These are phyloP conservation scores for Columba guinea DNA, from an alignment of 2,797 vertebrate genomes.

Conservation along the genomic window DNA sequence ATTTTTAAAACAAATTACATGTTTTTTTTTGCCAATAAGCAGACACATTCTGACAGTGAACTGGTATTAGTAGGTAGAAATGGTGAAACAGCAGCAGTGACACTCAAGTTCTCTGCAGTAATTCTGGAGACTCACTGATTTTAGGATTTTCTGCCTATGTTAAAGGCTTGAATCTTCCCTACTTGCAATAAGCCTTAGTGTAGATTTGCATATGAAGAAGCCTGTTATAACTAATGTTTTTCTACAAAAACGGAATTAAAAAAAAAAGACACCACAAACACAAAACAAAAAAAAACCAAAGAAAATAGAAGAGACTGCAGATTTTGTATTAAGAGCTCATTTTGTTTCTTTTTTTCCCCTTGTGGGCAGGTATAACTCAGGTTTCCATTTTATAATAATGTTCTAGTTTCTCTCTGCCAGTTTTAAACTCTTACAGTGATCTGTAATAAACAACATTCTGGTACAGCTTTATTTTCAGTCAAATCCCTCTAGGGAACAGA, in stretches of 20 bases:
- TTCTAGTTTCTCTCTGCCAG: not conserved
- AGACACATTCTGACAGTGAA: not conserved
- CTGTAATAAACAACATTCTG: constrained; percentile 25
- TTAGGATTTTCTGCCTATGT: not conserved
- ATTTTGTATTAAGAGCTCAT: not conserved
- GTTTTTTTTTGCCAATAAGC: not conserved
- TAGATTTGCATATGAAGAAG: not conserved
- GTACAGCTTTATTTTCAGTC: constrained; percentile 18
- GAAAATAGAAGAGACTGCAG: not conserved
- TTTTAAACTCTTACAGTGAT: not conserved
- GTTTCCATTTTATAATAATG: not conserved
- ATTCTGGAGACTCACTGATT: not conserved
- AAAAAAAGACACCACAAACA: not conserved
- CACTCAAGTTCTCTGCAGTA: not conserved
- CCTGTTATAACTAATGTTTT: not conserved
- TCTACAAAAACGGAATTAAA: not conserved
- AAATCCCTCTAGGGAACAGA: constrained; percentile 4
- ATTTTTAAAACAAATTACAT: not conserved
- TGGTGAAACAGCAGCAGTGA: not conserved
- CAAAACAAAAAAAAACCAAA: not conserved
- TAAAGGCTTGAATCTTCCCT: not conserved
- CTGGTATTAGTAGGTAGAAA: not conserved
- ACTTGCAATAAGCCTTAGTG: not conserved
- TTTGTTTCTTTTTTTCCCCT: not conserved
- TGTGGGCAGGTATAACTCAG: not conserved